Percentiles rank a stretch among this genome's conserved stretches.
phyloP scores from a whole-genome alignment of 2,797 vertebrate genomes.

The Paguma larvata region DNA sequence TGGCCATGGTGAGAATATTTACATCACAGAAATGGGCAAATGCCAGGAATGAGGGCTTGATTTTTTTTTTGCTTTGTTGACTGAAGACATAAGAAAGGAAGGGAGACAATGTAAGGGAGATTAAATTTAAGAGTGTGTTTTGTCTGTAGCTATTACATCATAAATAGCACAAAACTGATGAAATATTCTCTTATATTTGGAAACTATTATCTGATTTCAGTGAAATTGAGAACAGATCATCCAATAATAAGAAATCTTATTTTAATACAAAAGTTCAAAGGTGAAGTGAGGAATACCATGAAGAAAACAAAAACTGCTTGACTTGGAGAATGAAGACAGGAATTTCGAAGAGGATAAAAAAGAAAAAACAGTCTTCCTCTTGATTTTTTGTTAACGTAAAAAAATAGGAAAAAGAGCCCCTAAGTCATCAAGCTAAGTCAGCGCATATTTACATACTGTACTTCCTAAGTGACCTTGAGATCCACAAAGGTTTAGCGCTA shows the following conservation, averaged over 20 bases:
- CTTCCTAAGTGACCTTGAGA: neutral
- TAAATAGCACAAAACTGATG: neutral
- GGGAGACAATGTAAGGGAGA: constrained; percentile 37
- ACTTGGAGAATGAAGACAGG: neutral
- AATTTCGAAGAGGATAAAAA: neutral
- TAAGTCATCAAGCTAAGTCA: neutral
- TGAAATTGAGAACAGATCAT: neutral
- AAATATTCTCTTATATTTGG: neutral
- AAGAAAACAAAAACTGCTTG: neutral
- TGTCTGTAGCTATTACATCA: neutral
- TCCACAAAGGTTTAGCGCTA: neutral
- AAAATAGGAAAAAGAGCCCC: neutral
- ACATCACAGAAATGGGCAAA: neutral
- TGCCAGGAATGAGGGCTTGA: neutral
- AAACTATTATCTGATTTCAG: neutral
- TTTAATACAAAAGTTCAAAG: neutral
- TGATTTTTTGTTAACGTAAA: neutral
- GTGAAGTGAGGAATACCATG: neutral
- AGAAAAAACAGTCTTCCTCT: neutral
- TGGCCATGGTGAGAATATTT: neutral
- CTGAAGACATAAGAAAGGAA: neutral
- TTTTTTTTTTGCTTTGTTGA: neutral
- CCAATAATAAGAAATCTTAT: neutral
- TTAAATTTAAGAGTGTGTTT: neutral
- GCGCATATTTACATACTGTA: neutral